phyloP scores from a whole-genome alignment of 1,140 invertebrate species.

The Bathynomus jamesi region DNA sequence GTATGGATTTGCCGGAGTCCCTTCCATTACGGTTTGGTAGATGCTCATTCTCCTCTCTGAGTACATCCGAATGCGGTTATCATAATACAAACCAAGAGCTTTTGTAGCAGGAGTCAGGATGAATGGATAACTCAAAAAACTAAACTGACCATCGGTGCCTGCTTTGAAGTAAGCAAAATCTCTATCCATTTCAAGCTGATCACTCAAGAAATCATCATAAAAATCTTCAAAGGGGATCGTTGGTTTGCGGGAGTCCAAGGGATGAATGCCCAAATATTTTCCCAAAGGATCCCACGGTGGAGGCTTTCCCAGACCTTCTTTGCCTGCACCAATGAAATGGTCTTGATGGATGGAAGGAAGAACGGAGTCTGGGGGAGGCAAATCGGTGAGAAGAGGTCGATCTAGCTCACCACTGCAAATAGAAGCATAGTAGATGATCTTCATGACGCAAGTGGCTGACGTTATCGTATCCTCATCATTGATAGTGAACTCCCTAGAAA shows the following conservation, averaged over 20 bases:
- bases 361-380: conserved; percentile 11
- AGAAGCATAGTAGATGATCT: conserved; percentile 83
- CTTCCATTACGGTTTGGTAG: conserved; percentile 63
- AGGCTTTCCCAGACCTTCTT: conserved; percentile 34
- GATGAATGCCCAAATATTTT: conserved; percentile 58
- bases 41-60: conserved; percentile 76
- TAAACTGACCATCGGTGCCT: conserved; percentile 58
- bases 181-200: conserved; percentile 68
- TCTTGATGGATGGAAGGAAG: conserved; percentile 27
- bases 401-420: conserved; percentile 60
- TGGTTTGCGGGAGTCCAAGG: conserved; percentile 71
- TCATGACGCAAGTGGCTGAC: conserved; percentile 45
- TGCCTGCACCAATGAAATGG: conserved; percentile 38
- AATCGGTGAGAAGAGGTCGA: conserved; percentile 13
- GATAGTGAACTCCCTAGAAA: conserved; percentile 62
- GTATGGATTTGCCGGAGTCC: conserved; percentile 74
- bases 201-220: conserved; percentile 86
- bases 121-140: conserved; percentile 85
- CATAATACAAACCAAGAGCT: conserved; percentile 80
- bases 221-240: conserved; percentile 78
- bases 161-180: conserved; percentile 12
- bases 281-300: conserved; percentile 44
- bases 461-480: conserved; percentile 59
- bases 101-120: conserved; percentile 87
- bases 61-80: conserved; percentile 91